phyloP scores from a whole-genome alignment of 2,888 invertebrate genomes.

The Diloba caeruleocephala region DNA sequence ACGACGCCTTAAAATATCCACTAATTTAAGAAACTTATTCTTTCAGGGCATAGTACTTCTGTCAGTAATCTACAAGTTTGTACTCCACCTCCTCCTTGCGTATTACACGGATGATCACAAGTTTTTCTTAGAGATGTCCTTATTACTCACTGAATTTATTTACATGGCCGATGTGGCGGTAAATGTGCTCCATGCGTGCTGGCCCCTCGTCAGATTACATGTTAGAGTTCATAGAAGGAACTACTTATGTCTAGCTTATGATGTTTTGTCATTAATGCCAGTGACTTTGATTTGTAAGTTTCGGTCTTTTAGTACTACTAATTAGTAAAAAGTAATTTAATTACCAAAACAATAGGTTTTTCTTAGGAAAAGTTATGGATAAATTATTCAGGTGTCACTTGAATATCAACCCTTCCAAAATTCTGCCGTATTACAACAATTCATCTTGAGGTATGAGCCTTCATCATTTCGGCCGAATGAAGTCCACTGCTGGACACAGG shows the following conservation, averaged over 20 bases:
- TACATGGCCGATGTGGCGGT: slow-evolving; percentile 68
- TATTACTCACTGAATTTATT: slow-evolving; percentile 63
- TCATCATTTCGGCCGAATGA: too few relatives aligned
- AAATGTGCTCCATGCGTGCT: slow-evolving; percentile 70
- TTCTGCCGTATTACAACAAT: too few relatives aligned
- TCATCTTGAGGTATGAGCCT: too few relatives aligned
- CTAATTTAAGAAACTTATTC: too few relatives aligned
- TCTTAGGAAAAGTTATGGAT: too few relatives aligned
- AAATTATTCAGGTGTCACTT: too few relatives aligned
- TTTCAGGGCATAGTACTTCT: slow-evolving; percentile 70
- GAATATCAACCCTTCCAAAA: too few relatives aligned
- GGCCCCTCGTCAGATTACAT: slow-evolving; percentile 73
- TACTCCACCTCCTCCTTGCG: slow-evolving; percentile 67
- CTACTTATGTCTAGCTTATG: slow-evolving; percentile 61
- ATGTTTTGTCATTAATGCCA: slow-evolving; percentile 68
- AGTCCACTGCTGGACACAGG: too few relatives aligned
- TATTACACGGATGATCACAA: slow-evolving; percentile 60
- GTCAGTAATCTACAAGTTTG: slow-evolving; percentile 67
- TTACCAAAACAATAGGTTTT: too few relatives aligned
- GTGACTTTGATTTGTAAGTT: slow-evolving; percentile 70
- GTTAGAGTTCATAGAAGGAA: slow-evolving; percentile 71
- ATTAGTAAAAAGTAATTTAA: too few relatives aligned
- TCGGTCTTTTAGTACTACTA: neutral
- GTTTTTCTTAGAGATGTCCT: slow-evolving; percentile 54
- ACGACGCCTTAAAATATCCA: too few relatives aligned